A percentile compares a stretch with the other conserved stretches of the same genome.
Conservation (phyloP, 2,797 vertebrate genomes). For the Coccyzus lansbergi region DNA sequence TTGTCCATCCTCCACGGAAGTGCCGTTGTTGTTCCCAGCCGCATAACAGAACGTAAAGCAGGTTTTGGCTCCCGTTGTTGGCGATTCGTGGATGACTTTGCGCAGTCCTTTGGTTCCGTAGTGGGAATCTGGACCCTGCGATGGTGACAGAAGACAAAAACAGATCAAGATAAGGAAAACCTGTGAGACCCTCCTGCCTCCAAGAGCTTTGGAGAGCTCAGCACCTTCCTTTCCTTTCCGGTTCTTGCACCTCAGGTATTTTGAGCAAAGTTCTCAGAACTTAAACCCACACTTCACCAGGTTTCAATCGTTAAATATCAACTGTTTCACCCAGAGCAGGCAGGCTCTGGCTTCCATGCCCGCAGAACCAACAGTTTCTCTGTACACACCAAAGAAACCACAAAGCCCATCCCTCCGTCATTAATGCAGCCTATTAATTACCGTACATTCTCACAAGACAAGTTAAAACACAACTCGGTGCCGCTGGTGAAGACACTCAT, state of each 20-base stretch:
- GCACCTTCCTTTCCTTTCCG: not conserved
- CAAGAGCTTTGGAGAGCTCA: not conserved
- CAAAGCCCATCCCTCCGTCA: not conserved
- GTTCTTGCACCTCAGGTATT: not conserved
- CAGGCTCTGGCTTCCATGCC: not conserved
- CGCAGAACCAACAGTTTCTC: not conserved
- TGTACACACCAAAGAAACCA: no score
- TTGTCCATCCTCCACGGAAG: conserved; percentile 97
- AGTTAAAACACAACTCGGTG: not conserved
- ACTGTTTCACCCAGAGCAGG: not conserved
- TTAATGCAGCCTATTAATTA: fast-evolving
- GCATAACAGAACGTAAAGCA: conserved; percentile 97
- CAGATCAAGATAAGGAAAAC: not conserved
- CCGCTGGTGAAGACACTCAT: fast-evolving
- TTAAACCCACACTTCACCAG: not conserved
- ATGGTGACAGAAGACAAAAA: not conserved
- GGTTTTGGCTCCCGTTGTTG: conserved; percentile 90
- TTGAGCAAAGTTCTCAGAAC: not conserved
- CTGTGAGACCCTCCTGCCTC: not conserved
- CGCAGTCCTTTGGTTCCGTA: conserved; percentile 98
- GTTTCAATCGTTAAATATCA: not conserved
- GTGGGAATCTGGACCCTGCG: conserved; percentile 95
- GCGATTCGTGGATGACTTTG: conserved; percentile 92
- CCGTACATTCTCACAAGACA: not conserved
- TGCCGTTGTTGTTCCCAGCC: conserved; percentile 98